Evolutionary conservation across 2,113 vertebrate genomes (phyloP).

Genomic region (Stigmatopora argus): DNA sequence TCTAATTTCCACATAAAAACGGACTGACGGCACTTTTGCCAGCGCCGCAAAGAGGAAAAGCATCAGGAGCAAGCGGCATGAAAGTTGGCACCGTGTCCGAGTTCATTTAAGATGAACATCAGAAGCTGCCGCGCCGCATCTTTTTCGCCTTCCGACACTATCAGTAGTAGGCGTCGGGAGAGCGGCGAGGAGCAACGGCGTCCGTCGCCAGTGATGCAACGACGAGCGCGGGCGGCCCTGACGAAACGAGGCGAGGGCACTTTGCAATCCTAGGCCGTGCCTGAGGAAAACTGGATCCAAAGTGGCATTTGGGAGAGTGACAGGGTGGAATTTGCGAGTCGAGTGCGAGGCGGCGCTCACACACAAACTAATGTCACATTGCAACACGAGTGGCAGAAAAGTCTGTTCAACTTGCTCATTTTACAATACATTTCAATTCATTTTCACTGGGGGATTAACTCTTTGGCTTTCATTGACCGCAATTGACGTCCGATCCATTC

Average conservation of each 20-base stretch:
- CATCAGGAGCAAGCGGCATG: neutral
- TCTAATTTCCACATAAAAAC: neutral
- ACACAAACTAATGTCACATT: constrained; percentile 20
- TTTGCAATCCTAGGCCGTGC: constrained; percentile 41
- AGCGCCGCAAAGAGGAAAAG: neutral
- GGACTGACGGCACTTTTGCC: neutral
- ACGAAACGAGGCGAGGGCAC: constrained; percentile 57
- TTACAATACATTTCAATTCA: neutral
- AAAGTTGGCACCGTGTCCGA: neutral
- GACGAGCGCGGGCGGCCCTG: constrained; percentile 42
- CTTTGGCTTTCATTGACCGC: too few relatives aligned
- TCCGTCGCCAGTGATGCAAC: constrained; percentile 22
- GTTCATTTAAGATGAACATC: constrained; percentile 22
- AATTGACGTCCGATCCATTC: too few relatives aligned
- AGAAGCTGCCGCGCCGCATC: neutral
- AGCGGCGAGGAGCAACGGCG: constrained; percentile 17
- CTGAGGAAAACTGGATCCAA: constrained; percentile 23
- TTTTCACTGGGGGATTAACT: neutral
- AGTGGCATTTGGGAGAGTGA: constrained; percentile 31
- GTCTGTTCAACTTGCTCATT: neutral
- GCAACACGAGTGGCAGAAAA: constrained; percentile 15
- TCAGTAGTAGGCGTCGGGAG: constrained; percentile 15
- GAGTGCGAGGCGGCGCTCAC: constrained; percentile 27
- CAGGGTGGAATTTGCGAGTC: constrained; percentile 25
- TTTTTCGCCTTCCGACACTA: neutral